These are phyloP conservation scores for Lottia scabra DNA, from an alignment of 2,888 invertebrate species.

Conservation along the genomic window DNA sequence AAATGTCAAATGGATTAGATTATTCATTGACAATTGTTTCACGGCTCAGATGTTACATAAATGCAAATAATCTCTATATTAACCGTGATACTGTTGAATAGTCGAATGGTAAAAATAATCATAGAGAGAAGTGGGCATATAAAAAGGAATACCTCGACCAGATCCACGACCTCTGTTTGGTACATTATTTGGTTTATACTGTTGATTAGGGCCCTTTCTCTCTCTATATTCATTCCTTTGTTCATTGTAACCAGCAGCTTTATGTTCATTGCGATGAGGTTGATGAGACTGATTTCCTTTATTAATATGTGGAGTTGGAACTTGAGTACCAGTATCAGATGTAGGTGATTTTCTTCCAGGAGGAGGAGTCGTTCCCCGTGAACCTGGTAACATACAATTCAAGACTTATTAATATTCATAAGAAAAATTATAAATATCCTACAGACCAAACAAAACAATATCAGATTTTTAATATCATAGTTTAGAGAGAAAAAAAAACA, in stretches of 20 bases:
- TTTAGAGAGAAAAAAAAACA: too few relatives aligned
- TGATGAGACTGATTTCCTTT: not conserved
- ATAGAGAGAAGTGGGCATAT: too few relatives aligned
- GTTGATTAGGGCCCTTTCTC: not conserved
- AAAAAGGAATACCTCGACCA: slow-evolving; percentile 41
- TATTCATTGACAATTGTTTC: too few relatives aligned
- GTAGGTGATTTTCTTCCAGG: slow-evolving; percentile 71
- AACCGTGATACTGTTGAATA: too few relatives aligned
- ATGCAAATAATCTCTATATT: too few relatives aligned
- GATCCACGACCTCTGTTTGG: slow-evolving; percentile 49
- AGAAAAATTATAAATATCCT: too few relatives aligned
- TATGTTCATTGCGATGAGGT: slow-evolving; percentile 1
- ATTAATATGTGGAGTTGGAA: slow-evolving; percentile 35
- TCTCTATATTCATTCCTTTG: slow-evolving; percentile 16
- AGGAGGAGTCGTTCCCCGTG: slow-evolving; percentile 70
- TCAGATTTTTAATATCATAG: too few relatives aligned
- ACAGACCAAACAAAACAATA: too few relatives aligned
- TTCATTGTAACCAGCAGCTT: slow-evolving; percentile 9
- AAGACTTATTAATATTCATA: too few relatives aligned
- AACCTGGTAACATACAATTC: slow-evolving; percentile 41
- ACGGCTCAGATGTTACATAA: too few relatives aligned
- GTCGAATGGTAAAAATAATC: too few relatives aligned
- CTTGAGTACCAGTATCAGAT: slow-evolving; percentile 86
- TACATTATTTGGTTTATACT: slow-evolving; percentile 16
- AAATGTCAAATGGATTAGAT: too few relatives aligned